Evolutionary conservation across 2,888 invertebrate species (phyloP).

Genomic region (Phortica magna): DNA sequence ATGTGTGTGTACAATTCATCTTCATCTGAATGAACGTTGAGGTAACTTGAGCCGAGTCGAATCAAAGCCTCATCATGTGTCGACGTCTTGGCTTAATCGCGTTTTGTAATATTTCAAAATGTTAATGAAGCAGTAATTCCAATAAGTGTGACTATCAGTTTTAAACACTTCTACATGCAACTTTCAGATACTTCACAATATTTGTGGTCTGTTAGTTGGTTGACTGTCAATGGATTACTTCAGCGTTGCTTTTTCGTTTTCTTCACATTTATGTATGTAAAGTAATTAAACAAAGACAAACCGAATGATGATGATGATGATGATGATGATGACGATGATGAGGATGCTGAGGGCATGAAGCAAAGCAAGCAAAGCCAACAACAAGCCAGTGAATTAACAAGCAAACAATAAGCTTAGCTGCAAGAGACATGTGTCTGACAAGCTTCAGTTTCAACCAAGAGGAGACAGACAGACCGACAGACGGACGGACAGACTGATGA

Average conservation of each 20-base stretch:
- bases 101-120: conserved; percentile 51
- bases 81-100: conserved; percentile 20
- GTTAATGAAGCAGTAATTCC: conserved; percentile 73
- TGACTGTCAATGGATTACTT: neutral
- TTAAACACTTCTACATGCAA: conserved; percentile 41
- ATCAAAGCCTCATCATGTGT: conserved; percentile 7
- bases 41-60: conserved; percentile 46
- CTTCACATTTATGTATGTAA: conserved; percentile 44
- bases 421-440: conserved; percentile 13
- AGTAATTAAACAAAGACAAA: conserved; percentile 56
- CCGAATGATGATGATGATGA: neutral
- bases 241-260: neutral
- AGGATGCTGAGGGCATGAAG: neutral
- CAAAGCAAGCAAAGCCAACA: neutral
- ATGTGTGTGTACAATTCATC: neutral
- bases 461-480: conserved; percentile 51
- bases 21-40: neutral
- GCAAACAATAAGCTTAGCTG: conserved; percentile 65
- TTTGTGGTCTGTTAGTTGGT: neutral
- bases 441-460: neutral
- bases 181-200: neutral
- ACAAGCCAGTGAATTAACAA: conserved; percentile 66
- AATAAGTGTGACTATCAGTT: conserved; percentile 74
- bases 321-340: no score
- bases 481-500: conserved; percentile 58